Conservation (phyloP, 2,113 vertebrate species). For the Mohoua ochrocephala region DNA sequence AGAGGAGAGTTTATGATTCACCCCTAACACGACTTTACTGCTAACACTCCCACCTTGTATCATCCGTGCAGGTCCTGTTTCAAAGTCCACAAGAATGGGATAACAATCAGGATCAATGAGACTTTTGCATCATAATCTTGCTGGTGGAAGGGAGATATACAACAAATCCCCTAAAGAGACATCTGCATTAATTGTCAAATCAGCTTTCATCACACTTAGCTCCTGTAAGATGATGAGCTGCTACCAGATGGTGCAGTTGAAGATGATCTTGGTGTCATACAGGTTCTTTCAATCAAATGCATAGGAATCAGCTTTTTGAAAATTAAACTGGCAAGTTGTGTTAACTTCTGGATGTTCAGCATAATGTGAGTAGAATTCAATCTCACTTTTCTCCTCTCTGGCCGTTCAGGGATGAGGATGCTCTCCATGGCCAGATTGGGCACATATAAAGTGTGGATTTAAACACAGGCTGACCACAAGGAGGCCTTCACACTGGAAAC, state of each 20-base stretch:
- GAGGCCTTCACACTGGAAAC: not conserved
- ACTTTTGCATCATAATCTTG: not conserved
- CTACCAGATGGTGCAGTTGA: constrained; percentile 10
- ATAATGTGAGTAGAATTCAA: not conserved
- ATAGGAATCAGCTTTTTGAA: not conserved
- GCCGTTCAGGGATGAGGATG: no score
- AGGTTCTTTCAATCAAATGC: not conserved
- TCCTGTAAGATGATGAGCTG: not conserved
- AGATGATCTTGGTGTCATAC: not conserved
- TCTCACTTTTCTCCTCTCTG: not conserved
- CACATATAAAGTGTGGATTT: fast-evolving
- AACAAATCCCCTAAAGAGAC: not conserved
- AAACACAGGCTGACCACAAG: not conserved
- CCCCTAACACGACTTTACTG: not conserved
- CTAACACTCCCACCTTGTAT: not conserved
- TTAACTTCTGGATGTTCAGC: not conserved
- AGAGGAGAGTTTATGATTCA: not conserved
- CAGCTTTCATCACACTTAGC: not conserved
- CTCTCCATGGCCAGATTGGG: not conserved
- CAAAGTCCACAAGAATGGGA: not conserved
- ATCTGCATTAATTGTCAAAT: not conserved
- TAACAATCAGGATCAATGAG: not conserved
- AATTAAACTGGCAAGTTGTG: not conserved
- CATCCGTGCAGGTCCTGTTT: not conserved
- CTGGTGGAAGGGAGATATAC: not conserved